Percentiles rank a stretch among this genome's conserved stretches.
phyloP scores from a whole-genome alignment of 2,113 vertebrate species.

The Elachura formosa region DNA sequence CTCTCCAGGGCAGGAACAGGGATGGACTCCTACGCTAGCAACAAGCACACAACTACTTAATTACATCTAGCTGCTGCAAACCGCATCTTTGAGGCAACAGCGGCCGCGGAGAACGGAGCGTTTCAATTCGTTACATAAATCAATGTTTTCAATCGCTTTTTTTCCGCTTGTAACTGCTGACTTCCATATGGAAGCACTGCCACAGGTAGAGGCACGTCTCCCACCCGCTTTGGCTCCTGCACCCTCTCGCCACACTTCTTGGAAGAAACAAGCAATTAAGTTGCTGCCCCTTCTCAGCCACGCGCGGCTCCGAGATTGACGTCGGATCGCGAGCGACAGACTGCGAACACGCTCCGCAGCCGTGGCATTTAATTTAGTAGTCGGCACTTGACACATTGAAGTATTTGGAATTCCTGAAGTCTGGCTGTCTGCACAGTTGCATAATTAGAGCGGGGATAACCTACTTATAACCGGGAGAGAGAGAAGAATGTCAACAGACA shows the following conservation, averaged over 20 bases:
- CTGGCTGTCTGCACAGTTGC: slow-evolving; percentile 47
- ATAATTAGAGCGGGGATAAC: slow-evolving; percentile 53
- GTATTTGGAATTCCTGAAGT: slow-evolving; percentile 51
- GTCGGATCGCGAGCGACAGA: background rate
- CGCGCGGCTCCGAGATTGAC: background rate
- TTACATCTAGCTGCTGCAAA: background rate
- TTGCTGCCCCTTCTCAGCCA: slow-evolving; percentile 14
- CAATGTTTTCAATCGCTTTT: background rate
- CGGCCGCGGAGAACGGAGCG: rapidly evolving
- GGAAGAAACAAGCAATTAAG: background rate
- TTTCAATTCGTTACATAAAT: background rate
- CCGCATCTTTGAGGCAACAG: background rate
- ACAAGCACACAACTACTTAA: slow-evolving; percentile 14
- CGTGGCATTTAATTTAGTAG: background rate
- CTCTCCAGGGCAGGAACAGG: background rate
- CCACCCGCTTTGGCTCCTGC: background rate
- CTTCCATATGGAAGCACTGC: background rate
- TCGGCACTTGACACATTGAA: slow-evolving; percentile 30
- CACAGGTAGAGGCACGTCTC: background rate
- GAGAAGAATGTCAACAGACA: slow-evolving; percentile 39
- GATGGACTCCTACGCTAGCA: background rate
- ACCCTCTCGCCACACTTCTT: background rate
- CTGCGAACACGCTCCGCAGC: background rate
- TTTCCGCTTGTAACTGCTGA: background rate
- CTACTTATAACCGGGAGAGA: background rate